These are phyloP conservation scores for Ictalurus punctatus DNA, from an alignment of 2,113 vertebrate genomes.

Conservation along the genomic window DNA sequence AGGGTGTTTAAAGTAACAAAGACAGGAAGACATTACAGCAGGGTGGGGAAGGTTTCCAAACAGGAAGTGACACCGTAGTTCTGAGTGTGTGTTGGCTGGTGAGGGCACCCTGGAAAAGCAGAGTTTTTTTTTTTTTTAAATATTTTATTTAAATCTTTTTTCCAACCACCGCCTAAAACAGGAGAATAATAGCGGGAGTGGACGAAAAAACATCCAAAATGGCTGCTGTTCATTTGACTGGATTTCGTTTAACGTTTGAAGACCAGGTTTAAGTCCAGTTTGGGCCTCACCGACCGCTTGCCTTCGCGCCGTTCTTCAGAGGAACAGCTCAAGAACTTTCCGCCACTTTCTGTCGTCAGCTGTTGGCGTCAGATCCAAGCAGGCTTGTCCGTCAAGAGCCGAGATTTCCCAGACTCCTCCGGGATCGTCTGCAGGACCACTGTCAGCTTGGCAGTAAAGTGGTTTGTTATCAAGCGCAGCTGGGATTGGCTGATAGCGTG, in stretches of 20 bases:
- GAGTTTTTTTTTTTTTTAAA: not conserved
- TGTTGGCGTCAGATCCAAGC: not conserved
- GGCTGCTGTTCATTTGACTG: not conserved
- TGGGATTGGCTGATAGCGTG: not conserved
- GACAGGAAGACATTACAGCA: conserved; percentile 15
- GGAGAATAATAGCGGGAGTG: not conserved
- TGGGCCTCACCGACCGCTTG: not conserved
- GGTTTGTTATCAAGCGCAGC: conserved; percentile 21
- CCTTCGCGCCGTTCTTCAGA: not conserved
- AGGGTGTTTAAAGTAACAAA: conserved; percentile 30
- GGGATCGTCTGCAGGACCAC: not conserved
- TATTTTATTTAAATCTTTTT: no score
- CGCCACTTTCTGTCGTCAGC: not conserved
- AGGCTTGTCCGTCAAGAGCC: not conserved
- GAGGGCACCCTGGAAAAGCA: not conserved
- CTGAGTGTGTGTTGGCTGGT: conserved; percentile 1
- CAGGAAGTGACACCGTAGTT: not conserved
- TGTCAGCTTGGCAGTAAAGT: not conserved
- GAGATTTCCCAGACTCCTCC: conserved; percentile 37
- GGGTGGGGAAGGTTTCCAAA: conserved; percentile 16
- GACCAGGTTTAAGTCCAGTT: not conserved
- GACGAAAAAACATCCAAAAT: not conserved
- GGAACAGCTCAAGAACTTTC: not conserved
- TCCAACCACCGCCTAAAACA: not conserved
- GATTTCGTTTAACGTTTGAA: not conserved